Percentiles rank a stretch among this genome's conserved stretches.
Evolutionary conservation across 1,140 invertebrate species (phyloP).

Genomic region (Scaptomyza hsui): DNA sequence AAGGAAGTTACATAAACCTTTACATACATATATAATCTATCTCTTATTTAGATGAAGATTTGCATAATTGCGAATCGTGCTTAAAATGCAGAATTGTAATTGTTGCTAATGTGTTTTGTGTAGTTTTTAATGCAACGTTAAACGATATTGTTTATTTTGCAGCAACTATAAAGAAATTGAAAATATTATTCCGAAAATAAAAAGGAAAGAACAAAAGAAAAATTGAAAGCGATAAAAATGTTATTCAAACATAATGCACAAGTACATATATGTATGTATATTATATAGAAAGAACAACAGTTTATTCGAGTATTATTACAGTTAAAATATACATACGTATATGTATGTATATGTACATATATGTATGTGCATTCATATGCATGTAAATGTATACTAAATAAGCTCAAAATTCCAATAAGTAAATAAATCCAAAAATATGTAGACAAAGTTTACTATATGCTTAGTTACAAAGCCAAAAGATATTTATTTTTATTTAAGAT

Average conservation of each 20-base stretch:
- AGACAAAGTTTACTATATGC: background rate
- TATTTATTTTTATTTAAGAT: no score
- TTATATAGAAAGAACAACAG: slow-evolving; percentile 1
- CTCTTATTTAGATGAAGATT: slow-evolving; percentile 50
- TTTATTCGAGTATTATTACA: slow-evolving; percentile 1
- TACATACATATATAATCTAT: slow-evolving; percentile 19
- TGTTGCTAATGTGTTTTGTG: slow-evolving; percentile 65
- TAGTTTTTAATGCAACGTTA: slow-evolving; percentile 43
- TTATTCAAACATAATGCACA: background rate
- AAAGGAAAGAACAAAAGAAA: background rate
- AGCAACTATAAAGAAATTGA: background rate
- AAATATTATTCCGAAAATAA: background rate
- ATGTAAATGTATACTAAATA: slow-evolving; percentile 31
- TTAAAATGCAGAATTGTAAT: slow-evolving; percentile 39
- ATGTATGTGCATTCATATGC: slow-evolving; percentile 24
- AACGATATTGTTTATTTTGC: slow-evolving; percentile 26
- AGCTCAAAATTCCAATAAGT: slow-evolving; percentile 15
- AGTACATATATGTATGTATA: slow-evolving; percentile 13
- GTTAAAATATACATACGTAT: background rate
- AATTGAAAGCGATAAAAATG: background rate
- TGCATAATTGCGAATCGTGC: slow-evolving; percentile 28
- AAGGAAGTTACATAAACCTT: slow-evolving; percentile 6
- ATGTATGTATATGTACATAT: slow-evolving; percentile 14
- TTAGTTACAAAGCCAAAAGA: background rate
- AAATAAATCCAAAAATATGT: background rate